Base-by-base conservation (phyloP, 1,140 invertebrate genomes). In the Leptopilina clavipes region DNA sequence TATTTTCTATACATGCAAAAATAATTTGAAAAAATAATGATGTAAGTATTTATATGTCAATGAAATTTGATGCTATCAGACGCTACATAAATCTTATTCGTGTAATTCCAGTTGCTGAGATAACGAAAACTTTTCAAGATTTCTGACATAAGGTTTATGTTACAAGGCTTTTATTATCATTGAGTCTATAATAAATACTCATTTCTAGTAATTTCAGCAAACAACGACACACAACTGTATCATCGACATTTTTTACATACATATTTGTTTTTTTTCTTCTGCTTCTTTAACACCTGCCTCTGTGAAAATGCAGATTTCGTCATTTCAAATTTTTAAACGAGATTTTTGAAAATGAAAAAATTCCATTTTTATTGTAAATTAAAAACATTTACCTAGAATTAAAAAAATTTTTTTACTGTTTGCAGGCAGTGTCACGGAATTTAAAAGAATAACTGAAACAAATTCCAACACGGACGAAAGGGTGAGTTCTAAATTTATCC, bases 401-500 rank as follows among this genome's bases (percentile, higher is more conserved):
- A 44, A 44, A 3, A 31, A 31, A 2, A 44, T 44, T 44, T 44
- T 10, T 44, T 44, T 44, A 1, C 8, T 44, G 1, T 31, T 31
- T 31, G 5, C 22, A 84, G 80, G 74, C 12, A 80, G 71, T 59
- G 45, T 40, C 37, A 82, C 73, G n/a, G 75, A 45, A 45, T 76
- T 73, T 14, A 31, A 76, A 74, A 82, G 65, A 73, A 82, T 45
- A 79, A 72, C 75, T 72, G 45, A 43, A 19, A 31, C 72, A 72
- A 59, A 1, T 72, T 19, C 11, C 45, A 45, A 48, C 19, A 22
- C n/a, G 6, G 79, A 80, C 3, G 76, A 84, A 74, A 73, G 80
- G 76, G 82, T 84, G 72, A 83, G 80, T 75, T 72, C 43, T 45
- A 14, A 45, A 25, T 22, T 45, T 52, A 72, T 37, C 11, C 11